These are phyloP conservation scores for Lobophora halterata DNA, from an alignment of 2,888 invertebrate genomes.

Conservation along the genomic window DNA sequence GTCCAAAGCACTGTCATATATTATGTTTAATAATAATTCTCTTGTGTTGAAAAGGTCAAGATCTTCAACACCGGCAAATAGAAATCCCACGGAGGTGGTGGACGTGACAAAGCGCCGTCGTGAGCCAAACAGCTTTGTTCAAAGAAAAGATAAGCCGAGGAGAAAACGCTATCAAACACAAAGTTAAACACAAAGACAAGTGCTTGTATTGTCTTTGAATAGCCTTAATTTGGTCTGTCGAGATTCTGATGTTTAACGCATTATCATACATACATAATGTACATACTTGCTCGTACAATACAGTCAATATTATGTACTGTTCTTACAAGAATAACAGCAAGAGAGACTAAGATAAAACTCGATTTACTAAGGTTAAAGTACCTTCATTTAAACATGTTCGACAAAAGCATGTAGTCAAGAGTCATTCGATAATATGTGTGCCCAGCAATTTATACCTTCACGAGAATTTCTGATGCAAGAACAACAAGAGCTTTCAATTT, in stretches of 20 bases:
- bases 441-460: too few species aligned
- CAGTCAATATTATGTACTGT: too few species aligned
- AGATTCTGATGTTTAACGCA: too few species aligned
- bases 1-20: conserved; percentile 15
- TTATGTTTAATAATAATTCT: conserved; percentile 6
- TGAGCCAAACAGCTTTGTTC: conserved; percentile 8
- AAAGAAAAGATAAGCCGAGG: conserved; percentile 13
- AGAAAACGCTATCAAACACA: conserved; percentile 6
- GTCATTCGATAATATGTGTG: too few species aligned
- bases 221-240: conserved; percentile 19
- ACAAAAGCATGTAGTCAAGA: too few species aligned
- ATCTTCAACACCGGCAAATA: conserved; percentile 12
- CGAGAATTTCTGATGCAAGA: conserved; percentile 35
- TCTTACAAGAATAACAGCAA: too few species aligned
- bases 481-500: conserved; percentile 31
- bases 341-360: too few species aligned
- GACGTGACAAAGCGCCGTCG: conserved; percentile 13
- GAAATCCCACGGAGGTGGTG: conserved; percentile 10
- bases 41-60: conserved; percentile 20
- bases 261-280: too few species aligned
- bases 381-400: too few species aligned
- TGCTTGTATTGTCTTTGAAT: conserved; percentile 18
- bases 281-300: too few species aligned
- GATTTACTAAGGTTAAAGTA: too few species aligned
- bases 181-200: conserved; percentile 14